Base-by-base conservation (phyloP, 2,113 vertebrate species). In the Spilogale gracilis region DNA sequence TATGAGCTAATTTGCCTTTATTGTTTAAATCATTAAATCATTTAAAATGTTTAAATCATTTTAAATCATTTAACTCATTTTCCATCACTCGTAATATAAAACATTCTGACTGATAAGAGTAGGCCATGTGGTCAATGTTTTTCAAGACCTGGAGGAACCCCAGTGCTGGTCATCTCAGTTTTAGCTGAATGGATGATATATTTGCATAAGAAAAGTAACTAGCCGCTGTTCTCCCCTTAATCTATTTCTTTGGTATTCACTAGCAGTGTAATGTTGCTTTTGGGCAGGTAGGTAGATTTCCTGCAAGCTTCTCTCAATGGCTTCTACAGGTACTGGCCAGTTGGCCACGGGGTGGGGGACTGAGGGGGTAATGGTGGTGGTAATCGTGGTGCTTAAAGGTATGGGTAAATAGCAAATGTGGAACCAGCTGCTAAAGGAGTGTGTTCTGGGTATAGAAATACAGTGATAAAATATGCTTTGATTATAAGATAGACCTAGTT, bases 171-270 rank as follows among this genome's bases (percentile, higher is more conserved):
- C 67, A 84, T 52, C 20, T 94, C 63, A 74, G 52, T 82, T 94
- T 94, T 73, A 93, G 20, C 43, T 52, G 65, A 32, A 27, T 1
- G 43, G 32, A 30, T 90, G 21, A 92, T 91, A 38, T 73, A 12
- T 88, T 78, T 93, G 65, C 32, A 38, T 61, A 67, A 73, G 50
- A 88, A 94, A 94, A 88, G 16, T 38, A 93, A 61, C 18, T 87
- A n/a, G 5, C 30, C 2, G 0, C 17, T 63, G 3, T 30, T 60
- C 8, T 60, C 8, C 43, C 79, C 43, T 94, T 86, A 63, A 45
- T 74, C 48, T 23, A 78, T 90, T 86, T 96, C 32, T 43, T 83
- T 87, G 56, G 52, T 43, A n/a, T n/a, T 90, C 32, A 79, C 32
- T 91, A 94, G 12, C 65, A 85, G 50, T 27, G 52, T 79, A 8